phyloP scores from a whole-genome alignment of 1,140 invertebrate species.

The Drosophila quadrilineata region DNA sequence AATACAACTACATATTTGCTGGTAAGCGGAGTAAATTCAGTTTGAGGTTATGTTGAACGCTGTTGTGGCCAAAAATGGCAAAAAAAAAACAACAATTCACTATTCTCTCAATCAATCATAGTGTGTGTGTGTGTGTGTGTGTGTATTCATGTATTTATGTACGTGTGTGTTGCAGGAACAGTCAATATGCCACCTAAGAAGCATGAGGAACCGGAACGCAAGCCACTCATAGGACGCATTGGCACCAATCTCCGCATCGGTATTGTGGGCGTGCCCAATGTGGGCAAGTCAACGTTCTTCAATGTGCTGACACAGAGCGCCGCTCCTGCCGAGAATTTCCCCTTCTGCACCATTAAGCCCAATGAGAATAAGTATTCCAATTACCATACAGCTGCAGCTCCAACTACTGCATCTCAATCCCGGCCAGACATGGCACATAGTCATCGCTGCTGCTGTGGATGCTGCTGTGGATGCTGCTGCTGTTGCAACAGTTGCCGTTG shows the following conservation, averaged over 20 bases:
- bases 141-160: background rate
- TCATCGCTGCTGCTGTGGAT: too few species aligned
- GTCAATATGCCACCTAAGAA: constrained; percentile 95
- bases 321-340: constrained; percentile 98
- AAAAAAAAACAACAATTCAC: constrained; percentile 11
- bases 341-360: constrained; percentile 99
- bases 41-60: constrained; percentile 35
- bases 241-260: constrained; percentile 98
- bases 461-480: too few species aligned
- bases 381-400: constrained; percentile 11
- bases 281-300: constrained; percentile 99
- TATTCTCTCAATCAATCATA: background rate
- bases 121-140: background rate
- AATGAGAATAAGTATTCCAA: constrained; percentile 99
- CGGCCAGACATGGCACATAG: too few species aligned
- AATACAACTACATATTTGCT: too few species aligned
- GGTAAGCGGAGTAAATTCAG: constrained; percentile 2
- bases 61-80: constrained; percentile 29
- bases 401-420: too few species aligned
- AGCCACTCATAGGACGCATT: constrained; percentile 96
- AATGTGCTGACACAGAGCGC: constrained; percentile 98
- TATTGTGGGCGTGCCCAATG: constrained; percentile 95
- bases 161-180: background rate
- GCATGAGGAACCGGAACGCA: constrained; percentile 92
- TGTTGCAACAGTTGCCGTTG: background rate